Evolutionary conservation across 2,113 vertebrate species (phyloP), one percentile per base, ranked within the genome.

Genomic region (Lasiurus cinereus): DNA sequence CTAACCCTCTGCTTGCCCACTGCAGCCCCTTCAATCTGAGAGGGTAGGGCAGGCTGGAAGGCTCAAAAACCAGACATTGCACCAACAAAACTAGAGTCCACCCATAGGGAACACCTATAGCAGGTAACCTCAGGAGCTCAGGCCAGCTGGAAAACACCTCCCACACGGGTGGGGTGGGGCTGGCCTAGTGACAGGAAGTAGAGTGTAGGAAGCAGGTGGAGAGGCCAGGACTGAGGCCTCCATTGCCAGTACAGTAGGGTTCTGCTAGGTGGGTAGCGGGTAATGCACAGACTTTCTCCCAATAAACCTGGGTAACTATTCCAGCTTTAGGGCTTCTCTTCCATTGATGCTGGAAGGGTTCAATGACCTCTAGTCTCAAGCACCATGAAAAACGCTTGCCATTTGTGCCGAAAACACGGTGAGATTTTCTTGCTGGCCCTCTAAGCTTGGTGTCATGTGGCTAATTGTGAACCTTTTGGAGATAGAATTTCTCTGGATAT

Each of bases 191-290:
- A 5, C 31, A 7, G 12, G 56, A 91, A 39, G 50, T 46, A 66
- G 15, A 18, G 12, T 9, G 16, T 21, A 54, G 1, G 43, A 16
- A 1, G 1, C n/a, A 16, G 15, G 46, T 13, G 19, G 14, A 8
- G n/a, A 1, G 12, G 21, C 3, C 3, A 21, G 4, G 1, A 39
- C 67, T 36, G 22, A 5, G 8, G 3, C 8, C 0, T n/a, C 9
- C 2, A 16, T 18, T 9, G 22, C 3, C 5, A 15, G 67, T 5
- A 11, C n/a, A 1, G 18, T 33, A 46, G 12, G 1, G 15, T 74
- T 52, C 31, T 0, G 9, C 13, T 1, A 1, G 1, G 24, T 4
- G 18, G 4, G 31, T 29, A 82, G 14, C 8, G 0, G 27, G 11
- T 1, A 31, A 48, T 59, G 18, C 18, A 29, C 31, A 76, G 21